A percentile compares a stretch with the other conserved stretches of the same genome.
phyloP scores from a whole-genome alignment of 2,888 invertebrate species.

The Ceraclea dissimilis region DNA sequence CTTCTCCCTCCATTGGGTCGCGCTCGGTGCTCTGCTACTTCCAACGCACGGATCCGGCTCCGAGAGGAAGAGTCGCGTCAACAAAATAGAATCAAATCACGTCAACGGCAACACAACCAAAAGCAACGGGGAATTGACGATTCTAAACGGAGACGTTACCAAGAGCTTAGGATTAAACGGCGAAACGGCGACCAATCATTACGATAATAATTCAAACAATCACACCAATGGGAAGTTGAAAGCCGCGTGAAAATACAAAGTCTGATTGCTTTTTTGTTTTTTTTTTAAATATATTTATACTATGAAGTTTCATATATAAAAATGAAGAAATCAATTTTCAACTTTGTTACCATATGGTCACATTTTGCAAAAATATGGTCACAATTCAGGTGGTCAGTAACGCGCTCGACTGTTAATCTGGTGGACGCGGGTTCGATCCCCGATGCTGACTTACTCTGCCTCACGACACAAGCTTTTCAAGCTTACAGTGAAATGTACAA shows the following conservation, averaged over 20 bases:
- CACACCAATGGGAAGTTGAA: constrained; percentile 37
- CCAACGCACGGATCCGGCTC: constrained; percentile 30
- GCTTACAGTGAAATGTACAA: no score
- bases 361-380: no score
- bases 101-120: constrained; percentile 14
- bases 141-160: constrained; percentile 2
- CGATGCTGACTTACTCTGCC: no score
- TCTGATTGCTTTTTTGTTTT: constrained; percentile 9
- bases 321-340: no score
- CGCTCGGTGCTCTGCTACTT: constrained; percentile 41
- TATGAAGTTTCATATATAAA: no score
- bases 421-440: no score
- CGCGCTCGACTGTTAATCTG: no score
- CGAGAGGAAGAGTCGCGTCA: not conserved
- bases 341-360: no score
- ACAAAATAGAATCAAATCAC: not conserved
- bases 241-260: constrained; percentile 29
- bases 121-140: not conserved
- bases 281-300: not conserved
- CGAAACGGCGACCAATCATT: not conserved
- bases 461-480: no score
- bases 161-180: not conserved
- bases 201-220: constrained; percentile 17
- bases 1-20: constrained; percentile 46
- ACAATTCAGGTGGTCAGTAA: no score